phyloP scores from a whole-genome alignment of 35 echinoderm and acorn worm species.

The Patiria miniata region DNA sequence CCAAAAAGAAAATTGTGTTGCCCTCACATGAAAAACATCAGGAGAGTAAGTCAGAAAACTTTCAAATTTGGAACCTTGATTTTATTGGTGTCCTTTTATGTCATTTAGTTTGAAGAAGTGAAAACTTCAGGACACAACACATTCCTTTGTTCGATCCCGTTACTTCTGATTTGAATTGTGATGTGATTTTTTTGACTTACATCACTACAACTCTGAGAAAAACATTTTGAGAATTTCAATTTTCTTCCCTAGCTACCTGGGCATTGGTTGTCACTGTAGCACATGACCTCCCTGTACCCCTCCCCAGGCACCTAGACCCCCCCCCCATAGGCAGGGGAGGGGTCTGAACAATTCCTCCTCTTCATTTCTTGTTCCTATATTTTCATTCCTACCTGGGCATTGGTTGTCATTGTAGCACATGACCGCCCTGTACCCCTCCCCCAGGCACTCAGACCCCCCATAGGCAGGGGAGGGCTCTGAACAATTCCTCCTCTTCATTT shows the following conservation, averaged over 20 bases:
- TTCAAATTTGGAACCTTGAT: no score
- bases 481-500: constrained; percentile 41
- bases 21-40: no score
- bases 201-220: no score
- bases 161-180: no score
- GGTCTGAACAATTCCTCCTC: constrained; percentile 50
- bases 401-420: constrained; percentile 20
- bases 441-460: constrained; percentile 47
- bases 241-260: constrained; percentile 52
- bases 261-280: constrained; percentile 24
- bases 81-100: no score
- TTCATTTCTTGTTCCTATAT: not conserved
- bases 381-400: constrained; percentile 57
- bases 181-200: no score
- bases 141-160: no score
- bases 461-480: constrained; percentile 56
- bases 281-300: constrained; percentile 25
- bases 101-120: no score
- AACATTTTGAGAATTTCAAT: no score
- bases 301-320: constrained; percentile 50
- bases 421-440: constrained; percentile 35
- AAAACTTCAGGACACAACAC: no score
- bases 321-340: constrained; percentile 55
- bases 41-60: no score
- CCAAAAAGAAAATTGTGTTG: no score